Base-by-base conservation (phyloP, 92 coral and sea anemone species). In the Umimayanthus chanpuru region DNA sequence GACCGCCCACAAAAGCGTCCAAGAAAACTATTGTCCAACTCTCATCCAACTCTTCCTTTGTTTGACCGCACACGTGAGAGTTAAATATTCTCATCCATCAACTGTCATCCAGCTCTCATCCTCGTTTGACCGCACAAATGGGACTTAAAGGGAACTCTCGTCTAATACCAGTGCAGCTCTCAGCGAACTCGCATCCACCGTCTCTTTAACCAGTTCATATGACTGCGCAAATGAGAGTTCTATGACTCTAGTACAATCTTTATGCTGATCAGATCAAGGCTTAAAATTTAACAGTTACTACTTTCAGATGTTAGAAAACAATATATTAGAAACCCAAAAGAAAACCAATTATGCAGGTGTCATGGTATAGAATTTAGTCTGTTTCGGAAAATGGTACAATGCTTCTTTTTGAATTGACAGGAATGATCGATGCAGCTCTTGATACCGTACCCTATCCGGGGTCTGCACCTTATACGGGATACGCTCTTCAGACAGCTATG, bases 371-470 rank as follows among this genome's bases (percentile, higher is more conserved):
- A 3, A 29, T 73, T 11, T 18, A 4, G 6, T 10, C 44, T 39
- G 11, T 20, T 20, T 20, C 79, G 15, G 10, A 18, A 11, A 20
- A 26, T 20, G 26, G 26, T 61, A 61, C n/a, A 61, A 21, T 20
- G 25, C 26, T 61, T 61, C 68, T 61, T 2, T 61, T 61, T 23
- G 4, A 56, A 44, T 9, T 20, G 30, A 90, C 85, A 76, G 87
- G 80, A 39, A 76, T 81, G 56, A 78, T 96, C 15, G 92, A 93
- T 67, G 55, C 90, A 18, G 92, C 79, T 25, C 91, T 93, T 29
- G 98, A 94, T 77, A 74, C 96, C 1, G 78, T 93, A 64, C 83
- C 90, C 47, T 96, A 93, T 85, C 93, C 98, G 20, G 98, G 98
- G 20, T 88, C 94, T 28, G 90, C 86, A 26, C 80, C 98, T 16